Evolutionary conservation across 2,888 invertebrate genomes (phyloP).

Genomic region (Teleogryllus oceanicus): DNA sequence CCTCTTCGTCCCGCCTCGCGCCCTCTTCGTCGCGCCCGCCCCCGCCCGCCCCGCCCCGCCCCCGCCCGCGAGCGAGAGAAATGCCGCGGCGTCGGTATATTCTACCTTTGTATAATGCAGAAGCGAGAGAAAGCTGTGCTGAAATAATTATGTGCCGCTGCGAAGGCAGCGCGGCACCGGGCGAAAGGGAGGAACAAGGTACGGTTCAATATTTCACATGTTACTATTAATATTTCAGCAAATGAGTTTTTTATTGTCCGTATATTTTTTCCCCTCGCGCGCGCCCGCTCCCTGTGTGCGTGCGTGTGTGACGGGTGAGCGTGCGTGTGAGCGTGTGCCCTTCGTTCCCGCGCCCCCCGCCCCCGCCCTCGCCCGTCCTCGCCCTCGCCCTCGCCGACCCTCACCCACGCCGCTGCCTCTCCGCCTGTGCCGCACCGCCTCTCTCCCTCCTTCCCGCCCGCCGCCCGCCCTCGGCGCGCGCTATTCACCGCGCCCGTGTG

Average conservation of each 20-base stretch:
- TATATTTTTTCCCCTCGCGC: conserved; percentile 31
- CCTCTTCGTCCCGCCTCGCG: too few species aligned
- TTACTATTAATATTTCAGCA: conserved; percentile 38
- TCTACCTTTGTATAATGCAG: conserved; percentile 38
- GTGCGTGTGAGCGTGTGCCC: conserved; percentile 1
- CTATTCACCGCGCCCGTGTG: neutral
- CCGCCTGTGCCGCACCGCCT: neutral
- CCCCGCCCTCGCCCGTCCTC: neutral
- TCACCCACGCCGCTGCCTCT: neutral
- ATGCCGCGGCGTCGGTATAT: conserved; percentile 27
- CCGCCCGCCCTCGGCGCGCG: neutral
- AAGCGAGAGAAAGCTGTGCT: conserved; percentile 37
- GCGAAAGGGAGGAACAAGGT: conserved; percentile 35
- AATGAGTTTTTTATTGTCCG: conserved; percentile 38
- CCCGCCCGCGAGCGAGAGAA: too few species aligned
- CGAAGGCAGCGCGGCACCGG: conserved; percentile 26
- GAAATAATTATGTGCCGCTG: conserved; percentile 38
- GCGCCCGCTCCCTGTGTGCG: neutral
- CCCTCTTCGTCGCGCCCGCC: neutral
- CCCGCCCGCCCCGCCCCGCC: neutral
- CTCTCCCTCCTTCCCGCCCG: neutral
- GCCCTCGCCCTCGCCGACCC: neutral
- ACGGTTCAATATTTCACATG: conserved; percentile 38
- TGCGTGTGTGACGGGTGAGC: conserved; percentile 32
- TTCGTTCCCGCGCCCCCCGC: neutral